Evolutionary conservation across 2,888 invertebrate genomes (phyloP), one percentile per base, ranked within the genome.

Genomic region (Drosophila quinaria): DNA sequence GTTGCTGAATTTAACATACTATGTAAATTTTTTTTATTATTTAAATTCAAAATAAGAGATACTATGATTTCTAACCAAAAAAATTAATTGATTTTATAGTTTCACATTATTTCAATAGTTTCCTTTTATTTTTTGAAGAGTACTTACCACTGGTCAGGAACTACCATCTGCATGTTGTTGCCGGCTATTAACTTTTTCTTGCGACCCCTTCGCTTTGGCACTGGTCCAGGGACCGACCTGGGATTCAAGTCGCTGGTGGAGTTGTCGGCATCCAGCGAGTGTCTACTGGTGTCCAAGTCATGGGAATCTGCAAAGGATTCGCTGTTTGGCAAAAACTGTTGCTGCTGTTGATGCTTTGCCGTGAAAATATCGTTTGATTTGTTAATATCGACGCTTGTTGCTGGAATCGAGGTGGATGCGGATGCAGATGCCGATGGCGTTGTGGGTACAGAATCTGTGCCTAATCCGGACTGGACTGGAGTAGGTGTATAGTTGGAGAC

Each of bases 121-220:
- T 25, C 25, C 22, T 1, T 5, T 25, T 25, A 5, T 1, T 25
- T 25, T 5, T 25, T 25, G 19, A 35, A 35, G n/a, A 13, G 9
- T 44, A 62, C 81, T 72, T 19, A 84, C 84, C 87, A 67, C 4
- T 71, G 84, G 39, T 62, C 68, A 17, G 67, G 19, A 22, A 41
- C 29, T 55, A 44, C 13, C 15, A 64, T 50, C 64, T 65, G 62
- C 44, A 50, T 50, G 22, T 8, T 55, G 10, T 78, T 80, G 4
- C 42, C 19, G 2, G 65, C 65, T 3, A 73, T 44, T 64, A 95
- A 93, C 93, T 97, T 97, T 94, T 97, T 97, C 94, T 97, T 97
- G 62, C 97, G 94, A 22, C 97, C 97, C 15, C 97, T 93, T 92
- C 97, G 97, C 93, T 97, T 97, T 68, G 96, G 97, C 6, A 67